A percentile compares a stretch with the other conserved stretches of the same genome.
Conservation (phyloP, 2,888 invertebrate genomes). For the Endomychus coccineus region DNA sequence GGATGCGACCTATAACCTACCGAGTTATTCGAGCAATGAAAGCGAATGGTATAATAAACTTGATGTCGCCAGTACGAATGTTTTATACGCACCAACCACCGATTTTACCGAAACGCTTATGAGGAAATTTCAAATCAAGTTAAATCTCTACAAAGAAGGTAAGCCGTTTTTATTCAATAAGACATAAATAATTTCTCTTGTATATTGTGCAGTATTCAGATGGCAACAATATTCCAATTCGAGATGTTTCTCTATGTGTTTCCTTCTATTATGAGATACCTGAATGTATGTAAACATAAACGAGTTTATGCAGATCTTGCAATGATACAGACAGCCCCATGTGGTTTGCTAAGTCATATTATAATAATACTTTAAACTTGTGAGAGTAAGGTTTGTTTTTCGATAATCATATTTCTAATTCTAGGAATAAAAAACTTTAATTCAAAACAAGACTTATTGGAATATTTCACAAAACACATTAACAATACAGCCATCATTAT, state of each 20-base stretch:
- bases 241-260: no score
- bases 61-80: constrained; percentile 18
- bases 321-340: no score
- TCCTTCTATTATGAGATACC: no score
- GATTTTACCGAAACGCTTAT: constrained; percentile 32
- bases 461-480: constrained; percentile 24
- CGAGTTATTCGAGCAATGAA: constrained; percentile 16
- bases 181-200: not conserved
- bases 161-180: constrained; percentile 16
- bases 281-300: no score
- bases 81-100: constrained; percentile 34
- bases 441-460: constrained; percentile 27
- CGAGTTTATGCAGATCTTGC: no score
- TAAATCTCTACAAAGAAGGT: constrained; percentile 34
- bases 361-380: no score
- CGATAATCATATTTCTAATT: constrained; percentile 13
- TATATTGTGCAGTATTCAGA: no score
- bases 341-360: no score
- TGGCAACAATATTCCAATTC: no score
- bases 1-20: constrained; percentile 28
- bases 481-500: constrained; percentile 29
- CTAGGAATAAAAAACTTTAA: constrained; percentile 31
- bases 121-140: constrained; percentile 30
- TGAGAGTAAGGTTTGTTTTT: no score
- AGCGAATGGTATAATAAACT: constrained; percentile 18